Evolutionary conservation across 2,113 vertebrate species (phyloP), one percentile per base, ranked within the genome.

Genomic region (Todiramphus chloris): DNA sequence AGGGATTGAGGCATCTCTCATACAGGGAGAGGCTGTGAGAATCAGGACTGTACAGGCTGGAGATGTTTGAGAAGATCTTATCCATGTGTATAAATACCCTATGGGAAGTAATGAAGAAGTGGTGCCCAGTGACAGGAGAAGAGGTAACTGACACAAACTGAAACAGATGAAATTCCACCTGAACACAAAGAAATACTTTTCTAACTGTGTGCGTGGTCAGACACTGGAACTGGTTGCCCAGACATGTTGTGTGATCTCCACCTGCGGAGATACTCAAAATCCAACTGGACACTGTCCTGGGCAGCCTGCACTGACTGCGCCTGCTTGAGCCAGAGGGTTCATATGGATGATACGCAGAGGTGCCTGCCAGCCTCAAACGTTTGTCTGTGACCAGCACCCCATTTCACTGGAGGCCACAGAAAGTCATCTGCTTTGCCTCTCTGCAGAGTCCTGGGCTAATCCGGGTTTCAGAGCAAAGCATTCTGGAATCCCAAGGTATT

Each of bases 321-420:
- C 68, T 80, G 16, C 37, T 68, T 0, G 0, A 62, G 60, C 25
- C 2, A 11, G 13, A 6, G 12, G 6, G 4, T 11, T 87, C 41
- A 51, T 33, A 15, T 39, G 39, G 33, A 56, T 66, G 44, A 37
- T 46, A n/a, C 73, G 59, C 24, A 77, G 58, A 83, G 37, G 11
- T 84, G 31, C 14, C 67, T 85, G n/a, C 46, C 27, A 62, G 24
- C 27, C 24, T 91, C 8, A 8, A 2, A 11, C 19, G 24, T 43
- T 87, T 50, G 18, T 4, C 46, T 10, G 8, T 31, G 56, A 50
- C 46, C 21, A 67, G 9, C n/a, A 85, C 46, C 58, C 31, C 9
- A 3, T 51, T 43, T 69, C 82, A 63, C 35, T 7, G 11, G 13
- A 53, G 33, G 19, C 46, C 59, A 23, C 10, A 64, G 16, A 56